Evolutionary conservation across 1,140 invertebrate species (phyloP).

Genomic region (Magallana angulata): DNA sequence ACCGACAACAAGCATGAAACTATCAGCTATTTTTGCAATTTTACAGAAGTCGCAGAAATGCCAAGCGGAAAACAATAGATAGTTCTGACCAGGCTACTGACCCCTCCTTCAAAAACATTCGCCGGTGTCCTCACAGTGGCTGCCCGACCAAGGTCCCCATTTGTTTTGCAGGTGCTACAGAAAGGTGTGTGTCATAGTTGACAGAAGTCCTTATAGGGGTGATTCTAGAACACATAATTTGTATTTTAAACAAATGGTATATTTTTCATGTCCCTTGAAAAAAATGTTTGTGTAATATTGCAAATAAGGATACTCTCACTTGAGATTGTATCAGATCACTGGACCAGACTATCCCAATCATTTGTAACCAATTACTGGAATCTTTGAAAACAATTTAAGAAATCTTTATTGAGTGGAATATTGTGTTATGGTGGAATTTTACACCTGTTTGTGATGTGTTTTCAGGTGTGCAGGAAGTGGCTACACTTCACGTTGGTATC

Average conservation of each 20-base stretch:
- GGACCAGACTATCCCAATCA: too few species aligned
- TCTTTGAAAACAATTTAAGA: too few species aligned
- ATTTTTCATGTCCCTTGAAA: too few species aligned
- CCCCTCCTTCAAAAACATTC: constrained; percentile 44
- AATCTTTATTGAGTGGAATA: too few species aligned
- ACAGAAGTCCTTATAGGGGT: neutral
- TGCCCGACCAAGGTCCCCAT: constrained; percentile 70
- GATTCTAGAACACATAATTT: too few species aligned
- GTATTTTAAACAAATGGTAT: too few species aligned
- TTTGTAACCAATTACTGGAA: too few species aligned
- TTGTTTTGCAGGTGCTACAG: constrained; percentile 70
- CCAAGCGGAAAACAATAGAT: constrained; percentile 4
- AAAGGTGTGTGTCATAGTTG: constrained; percentile 53
- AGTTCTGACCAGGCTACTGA: neutral
- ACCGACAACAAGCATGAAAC: neutral
- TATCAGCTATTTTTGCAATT: neutral
- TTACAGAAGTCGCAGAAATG: constrained; percentile 12
- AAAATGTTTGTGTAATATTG: too few species aligned
- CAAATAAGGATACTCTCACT: too few species aligned
- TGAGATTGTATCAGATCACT: too few species aligned
- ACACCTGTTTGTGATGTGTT: constrained; percentile 23
- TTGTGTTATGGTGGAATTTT: too few species aligned
- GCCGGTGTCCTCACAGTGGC: constrained; percentile 65
- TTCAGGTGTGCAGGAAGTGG: constrained; percentile 76
- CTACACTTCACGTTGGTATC: constrained; percentile 80